phyloP scores from a whole-genome alignment of 1,140 invertebrate species.

The Drosophila albomicans region DNA sequence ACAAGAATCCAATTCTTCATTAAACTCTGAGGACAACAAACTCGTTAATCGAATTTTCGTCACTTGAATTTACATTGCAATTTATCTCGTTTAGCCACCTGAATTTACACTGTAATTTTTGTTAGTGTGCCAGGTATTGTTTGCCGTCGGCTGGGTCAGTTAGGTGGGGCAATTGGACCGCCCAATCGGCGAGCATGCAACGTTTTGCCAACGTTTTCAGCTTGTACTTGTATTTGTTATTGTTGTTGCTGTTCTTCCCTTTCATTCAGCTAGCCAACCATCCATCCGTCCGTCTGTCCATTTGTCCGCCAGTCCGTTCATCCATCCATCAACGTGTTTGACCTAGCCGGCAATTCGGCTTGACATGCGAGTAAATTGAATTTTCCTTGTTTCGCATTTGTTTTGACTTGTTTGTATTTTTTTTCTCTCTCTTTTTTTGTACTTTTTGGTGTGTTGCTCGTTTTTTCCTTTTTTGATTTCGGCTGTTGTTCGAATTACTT shows the following conservation, averaged over 20 bases:
- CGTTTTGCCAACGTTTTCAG: constrained; percentile 74
- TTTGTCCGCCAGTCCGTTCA: constrained; percentile 28
- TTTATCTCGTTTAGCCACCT: constrained; percentile 8
- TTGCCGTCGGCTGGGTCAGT: constrained; percentile 30
- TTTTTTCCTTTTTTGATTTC: constrained; percentile 64
- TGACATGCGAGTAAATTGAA: constrained; percentile 84
- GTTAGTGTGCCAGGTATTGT: constrained; percentile 47
- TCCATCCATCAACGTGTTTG: constrained; percentile 82
- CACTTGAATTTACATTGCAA: no score
- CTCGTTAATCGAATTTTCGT: no score
- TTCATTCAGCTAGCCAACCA: constrained; percentile 41
- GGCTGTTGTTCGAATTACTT: constrained; percentile 78
- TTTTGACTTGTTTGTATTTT: constrained; percentile 66
- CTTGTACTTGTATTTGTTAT: constrained; percentile 58
- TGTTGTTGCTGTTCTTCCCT: constrained; percentile 41
- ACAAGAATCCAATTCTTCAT: no score
- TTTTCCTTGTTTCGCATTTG: constrained; percentile 83
- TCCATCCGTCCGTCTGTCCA: constrained; percentile 29
- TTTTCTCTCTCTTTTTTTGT: constrained; percentile 48
- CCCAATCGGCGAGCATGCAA: constrained; percentile 75
- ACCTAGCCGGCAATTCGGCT: constrained; percentile 83
- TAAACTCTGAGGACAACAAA: no score
- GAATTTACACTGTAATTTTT: constrained; percentile 32
- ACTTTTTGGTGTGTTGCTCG: constrained; percentile 51
- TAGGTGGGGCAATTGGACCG: constrained; percentile 54